Evolutionary conservation across 2,113 vertebrate species (phyloP).

Genomic region (Tupaia tana): DNA sequence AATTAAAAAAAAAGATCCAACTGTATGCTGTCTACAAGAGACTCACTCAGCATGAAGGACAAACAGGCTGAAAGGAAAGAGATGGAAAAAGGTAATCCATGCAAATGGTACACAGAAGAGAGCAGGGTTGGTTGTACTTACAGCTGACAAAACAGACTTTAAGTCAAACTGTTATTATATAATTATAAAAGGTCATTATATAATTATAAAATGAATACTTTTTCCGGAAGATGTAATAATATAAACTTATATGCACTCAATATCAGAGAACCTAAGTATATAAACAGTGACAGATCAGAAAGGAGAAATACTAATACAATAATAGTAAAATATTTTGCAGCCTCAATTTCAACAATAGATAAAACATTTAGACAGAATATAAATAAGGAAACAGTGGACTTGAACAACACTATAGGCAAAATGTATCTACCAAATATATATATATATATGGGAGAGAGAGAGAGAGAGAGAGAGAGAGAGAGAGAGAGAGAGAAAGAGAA

Average conservation of each 20-base stretch:
- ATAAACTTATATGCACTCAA: background rate
- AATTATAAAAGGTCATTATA: background rate
- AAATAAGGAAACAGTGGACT: background rate
- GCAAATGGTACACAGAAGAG: background rate
- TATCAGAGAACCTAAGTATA: background rate
- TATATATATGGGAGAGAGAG: no score
- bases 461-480: no score
- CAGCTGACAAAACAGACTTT: background rate
- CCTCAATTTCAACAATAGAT: background rate
- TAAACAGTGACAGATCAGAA: background rate
- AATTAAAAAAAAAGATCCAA: background rate
- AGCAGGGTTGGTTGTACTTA: background rate
- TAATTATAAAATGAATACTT: background rate
- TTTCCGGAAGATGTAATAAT: background rate
- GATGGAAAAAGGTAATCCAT: background rate
- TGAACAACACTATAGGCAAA: background rate
- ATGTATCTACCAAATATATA: background rate
- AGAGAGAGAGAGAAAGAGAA: background rate
- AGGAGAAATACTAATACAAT: background rate
- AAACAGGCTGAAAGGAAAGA: background rate
- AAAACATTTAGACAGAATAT: background rate
- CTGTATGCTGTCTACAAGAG: background rate
- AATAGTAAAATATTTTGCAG: background rate
- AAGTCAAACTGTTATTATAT: background rate
- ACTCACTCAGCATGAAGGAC: background rate